Evolutionary conservation across 2,888 invertebrate genomes (phyloP).

Genomic region (Eilema depressum): DNA sequence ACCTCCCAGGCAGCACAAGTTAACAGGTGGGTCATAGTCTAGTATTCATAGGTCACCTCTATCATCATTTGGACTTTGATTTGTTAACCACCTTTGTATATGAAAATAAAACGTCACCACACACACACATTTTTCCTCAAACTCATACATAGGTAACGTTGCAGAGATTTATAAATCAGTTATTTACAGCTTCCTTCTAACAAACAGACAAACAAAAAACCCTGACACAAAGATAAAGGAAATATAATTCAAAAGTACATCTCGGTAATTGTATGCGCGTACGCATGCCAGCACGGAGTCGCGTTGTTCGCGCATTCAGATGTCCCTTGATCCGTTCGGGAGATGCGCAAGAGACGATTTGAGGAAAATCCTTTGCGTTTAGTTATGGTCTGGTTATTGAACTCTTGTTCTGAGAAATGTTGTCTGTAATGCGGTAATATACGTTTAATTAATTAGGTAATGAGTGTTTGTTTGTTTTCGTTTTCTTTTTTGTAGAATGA

Average conservation of each 20-base stretch:
- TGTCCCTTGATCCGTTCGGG: constrained; percentile 24
- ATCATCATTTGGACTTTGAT: background rate
- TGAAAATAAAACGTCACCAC: background rate
- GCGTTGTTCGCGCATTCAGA: constrained; percentile 44
- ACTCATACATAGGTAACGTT: background rate
- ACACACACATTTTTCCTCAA: background rate
- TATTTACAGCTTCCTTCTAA: background rate
- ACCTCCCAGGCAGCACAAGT: too few species aligned
- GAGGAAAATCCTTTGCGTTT: constrained; percentile 48
- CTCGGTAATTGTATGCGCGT: constrained; percentile 45
- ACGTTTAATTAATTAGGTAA: constrained; percentile 12
- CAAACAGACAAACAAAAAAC: constrained; percentile 8
- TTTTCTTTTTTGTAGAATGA: too few species aligned
- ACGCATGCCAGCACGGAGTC: constrained; percentile 45
- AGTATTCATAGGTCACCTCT: background rate
- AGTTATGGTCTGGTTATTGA: constrained; percentile 57
- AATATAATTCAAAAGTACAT: constrained; percentile 48
- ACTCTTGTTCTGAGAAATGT: constrained; percentile 39
- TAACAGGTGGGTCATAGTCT: too few species aligned
- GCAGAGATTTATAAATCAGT: background rate
- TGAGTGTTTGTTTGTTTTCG: background rate
- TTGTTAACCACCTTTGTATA: too few species aligned
- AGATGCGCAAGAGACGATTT: constrained; percentile 50
- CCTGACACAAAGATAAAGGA: constrained; percentile 28
- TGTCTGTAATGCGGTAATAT: constrained; percentile 13